Conservation (phyloP, 2,113 vertebrate genomes). For the Micromys minutus region DNA sequence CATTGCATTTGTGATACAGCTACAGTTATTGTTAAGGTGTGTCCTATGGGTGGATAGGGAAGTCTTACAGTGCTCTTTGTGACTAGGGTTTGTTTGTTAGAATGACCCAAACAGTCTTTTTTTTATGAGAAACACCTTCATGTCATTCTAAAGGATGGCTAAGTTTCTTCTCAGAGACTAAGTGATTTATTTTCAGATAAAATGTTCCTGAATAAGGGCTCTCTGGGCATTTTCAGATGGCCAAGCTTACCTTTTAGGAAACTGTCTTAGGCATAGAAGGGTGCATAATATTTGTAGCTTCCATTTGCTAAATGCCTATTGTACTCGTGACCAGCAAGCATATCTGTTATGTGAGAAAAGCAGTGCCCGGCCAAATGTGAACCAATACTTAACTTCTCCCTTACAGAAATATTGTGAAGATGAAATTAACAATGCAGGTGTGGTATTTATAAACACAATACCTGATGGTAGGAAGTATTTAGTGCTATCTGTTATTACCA, state of each 20-base stretch:
- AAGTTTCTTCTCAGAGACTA: neutral
- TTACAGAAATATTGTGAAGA: neutral
- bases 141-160: neutral
- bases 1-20: neutral
- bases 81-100: neutral
- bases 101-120: neutral
- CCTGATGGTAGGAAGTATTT: neutral
- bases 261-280: no score
- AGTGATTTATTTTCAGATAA: neutral
- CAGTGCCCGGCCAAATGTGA: neutral
- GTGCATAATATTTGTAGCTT: neutral
- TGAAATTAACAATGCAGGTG: neutral
- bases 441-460: neutral
- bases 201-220: neutral
- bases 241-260: neutral
- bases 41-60: neutral
- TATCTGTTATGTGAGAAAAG: neutral
- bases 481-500: neutral
- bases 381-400: neutral
- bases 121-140: neutral
- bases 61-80: neutral
- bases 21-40: neutral
- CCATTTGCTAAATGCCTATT: neutral
- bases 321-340: neutral
- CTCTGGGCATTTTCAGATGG: neutral